These are phyloP conservation scores for Macrosoma leucophasiata DNA, from an alignment of 2,888 invertebrate species.

Conservation along the genomic window DNA sequence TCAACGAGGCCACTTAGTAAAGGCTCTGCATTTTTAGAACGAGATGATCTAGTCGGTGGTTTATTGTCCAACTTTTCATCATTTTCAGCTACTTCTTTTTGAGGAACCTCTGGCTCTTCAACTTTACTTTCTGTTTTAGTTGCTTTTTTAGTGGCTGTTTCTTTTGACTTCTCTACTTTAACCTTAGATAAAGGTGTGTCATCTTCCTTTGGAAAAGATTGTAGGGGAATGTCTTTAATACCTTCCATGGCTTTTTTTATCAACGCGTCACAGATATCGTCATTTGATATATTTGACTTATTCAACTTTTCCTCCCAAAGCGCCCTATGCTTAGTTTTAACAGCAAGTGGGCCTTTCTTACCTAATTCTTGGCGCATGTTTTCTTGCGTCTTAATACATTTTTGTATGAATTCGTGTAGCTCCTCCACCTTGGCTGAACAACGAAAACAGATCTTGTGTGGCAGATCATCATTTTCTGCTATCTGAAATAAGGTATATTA, in stretches of 20 bases:
- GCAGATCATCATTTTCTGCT: conserved; percentile 63
- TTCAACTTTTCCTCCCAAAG: conserved; percentile 62
- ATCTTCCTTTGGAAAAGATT: conserved; percentile 28
- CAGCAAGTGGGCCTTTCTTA: conserved; percentile 34
- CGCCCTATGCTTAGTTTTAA: conserved; percentile 47
- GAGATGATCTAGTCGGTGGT: conserved; percentile 17
- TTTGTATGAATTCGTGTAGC: conserved; percentile 63
- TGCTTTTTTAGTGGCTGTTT: conserved; percentile 4
- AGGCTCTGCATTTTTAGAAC: conserved; percentile 20
- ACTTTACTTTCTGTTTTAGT: conserved; percentile 1
- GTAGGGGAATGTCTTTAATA: conserved; percentile 45
- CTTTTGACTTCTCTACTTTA: not conserved
- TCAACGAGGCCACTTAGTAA: conserved; percentile 14
- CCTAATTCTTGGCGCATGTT: conserved; percentile 45
- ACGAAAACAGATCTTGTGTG: conserved; percentile 70
- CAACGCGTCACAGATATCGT: conserved; percentile 64
- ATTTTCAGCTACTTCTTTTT: conserved; percentile 32
- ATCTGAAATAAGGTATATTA: conserved; percentile 45
- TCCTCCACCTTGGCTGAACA: conserved; percentile 71
- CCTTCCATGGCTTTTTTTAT: conserved; percentile 67
- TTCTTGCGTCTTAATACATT: conserved; percentile 61
- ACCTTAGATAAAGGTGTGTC: conserved; percentile 15
- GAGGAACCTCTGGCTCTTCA: conserved; percentile 13
- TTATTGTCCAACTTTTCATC: conserved; percentile 30
- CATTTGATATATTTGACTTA: conserved; percentile 61